Base-by-base conservation (phyloP, 37 sponge, comb jelly and placozoan species). In the Geodia barretti region DNA sequence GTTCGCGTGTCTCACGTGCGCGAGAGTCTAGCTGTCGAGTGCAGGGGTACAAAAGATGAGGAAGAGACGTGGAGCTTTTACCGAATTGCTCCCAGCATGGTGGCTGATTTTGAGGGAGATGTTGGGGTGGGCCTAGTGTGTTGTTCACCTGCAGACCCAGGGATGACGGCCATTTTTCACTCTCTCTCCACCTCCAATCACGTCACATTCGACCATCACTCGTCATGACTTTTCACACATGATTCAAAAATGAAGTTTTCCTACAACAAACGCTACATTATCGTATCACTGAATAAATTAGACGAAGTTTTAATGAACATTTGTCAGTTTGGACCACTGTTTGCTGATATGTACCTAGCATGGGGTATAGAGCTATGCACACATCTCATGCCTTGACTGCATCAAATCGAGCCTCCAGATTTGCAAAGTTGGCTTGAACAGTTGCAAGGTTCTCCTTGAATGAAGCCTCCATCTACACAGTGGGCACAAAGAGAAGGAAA, bases 391-490 rank as follows among this genome's bases (percentile, higher is more conserved):
- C 54, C 54, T 78, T 62, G 4, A 86, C 39, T 29, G 71, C 31
- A 7, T 28, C 69, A 11, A 87, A 70, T 65, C 77, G 73, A 19
- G 88, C 75, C 59, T 76, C 82, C 30, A 87, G 82, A 31, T 34
- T 21, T 14, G 82, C 29, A 37, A 87, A 76, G 64, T 81, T 78
- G 24, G 70, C 64, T 40, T 81, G 82, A 24, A 87, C 64, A 34
- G 80, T 79, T 21, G 79, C 62, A 47, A 79, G 23, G 74, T 79
- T 86, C 66, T 42, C 76, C 39, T 74, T 64, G 25, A 86, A 73
- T 63, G 87, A 80, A 1, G 9, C 66, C 62, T 86, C 78, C 1
- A 86, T 72, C 86, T 86, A 34, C 4, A 8, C 0, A 47, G 26
- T 3, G 36, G 62, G 26, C 40, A 39, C 23, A 28, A 73, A 24